Percentiles rank a stretch among this genome's conserved stretches.
Conservation (phyloP, 2,888 invertebrate species). For the Alcis repandata region DNA sequence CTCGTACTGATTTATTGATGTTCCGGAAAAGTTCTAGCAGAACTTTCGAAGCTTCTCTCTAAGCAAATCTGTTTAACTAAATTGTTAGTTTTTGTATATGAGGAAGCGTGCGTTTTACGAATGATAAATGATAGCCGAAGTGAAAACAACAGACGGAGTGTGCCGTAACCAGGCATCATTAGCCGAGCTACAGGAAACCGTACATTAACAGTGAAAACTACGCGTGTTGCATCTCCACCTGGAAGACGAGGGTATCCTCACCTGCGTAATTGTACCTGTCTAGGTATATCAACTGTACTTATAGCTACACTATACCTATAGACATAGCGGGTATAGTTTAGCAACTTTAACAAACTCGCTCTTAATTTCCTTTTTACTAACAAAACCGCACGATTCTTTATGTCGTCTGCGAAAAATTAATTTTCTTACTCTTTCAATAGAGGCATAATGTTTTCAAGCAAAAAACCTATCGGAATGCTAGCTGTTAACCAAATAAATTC, state of each 20-base stretch:
- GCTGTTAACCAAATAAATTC: too few species aligned
- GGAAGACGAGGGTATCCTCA: conserved; percentile 46
- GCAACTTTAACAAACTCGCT: too few species aligned
- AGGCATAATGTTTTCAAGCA: too few species aligned
- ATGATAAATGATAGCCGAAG: conserved; percentile 57
- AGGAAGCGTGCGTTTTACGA: conserved; percentile 46
- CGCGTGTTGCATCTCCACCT: conserved; percentile 60
- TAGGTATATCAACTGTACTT: neutral
- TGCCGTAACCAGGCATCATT: conserved; percentile 59
- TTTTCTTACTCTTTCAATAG: too few species aligned
- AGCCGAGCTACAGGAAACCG: conserved; percentile 61
- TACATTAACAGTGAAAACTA: conserved; percentile 66
- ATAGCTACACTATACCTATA: too few species aligned
- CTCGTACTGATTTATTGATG: conserved; percentile 28
- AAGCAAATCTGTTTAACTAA: conserved; percentile 36
- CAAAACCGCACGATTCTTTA: too few species aligned
- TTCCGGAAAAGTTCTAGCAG: conserved; percentile 23
- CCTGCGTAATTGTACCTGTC: conserved; percentile 34
- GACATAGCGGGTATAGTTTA: too few species aligned
- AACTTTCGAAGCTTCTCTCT: conserved; percentile 30
- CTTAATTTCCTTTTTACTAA: too few species aligned
- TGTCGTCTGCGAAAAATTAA: too few species aligned
- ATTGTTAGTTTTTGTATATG: conserved; percentile 37
- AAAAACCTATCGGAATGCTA: too few species aligned
- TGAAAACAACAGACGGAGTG: conserved; percentile 57